Percentiles rank a stretch among this genome's conserved stretches.
phyloP scores from a whole-genome alignment of 2,113 vertebrate genomes.

The Castor canadensis region DNA sequence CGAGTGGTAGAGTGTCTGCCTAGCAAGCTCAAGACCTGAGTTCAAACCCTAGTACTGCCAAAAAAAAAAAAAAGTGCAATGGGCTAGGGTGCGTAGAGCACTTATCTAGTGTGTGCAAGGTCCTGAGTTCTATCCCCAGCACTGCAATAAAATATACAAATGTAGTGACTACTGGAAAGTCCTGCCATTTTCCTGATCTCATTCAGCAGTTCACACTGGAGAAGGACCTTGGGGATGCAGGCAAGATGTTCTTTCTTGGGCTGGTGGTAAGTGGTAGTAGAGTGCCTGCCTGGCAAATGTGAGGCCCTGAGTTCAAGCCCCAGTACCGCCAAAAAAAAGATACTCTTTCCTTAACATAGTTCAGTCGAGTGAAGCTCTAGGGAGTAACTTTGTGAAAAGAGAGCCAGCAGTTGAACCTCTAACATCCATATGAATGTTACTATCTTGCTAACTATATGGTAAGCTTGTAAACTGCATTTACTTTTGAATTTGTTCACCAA shows the following conservation, averaged over 20 bases:
- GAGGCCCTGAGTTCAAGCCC: too few species aligned
- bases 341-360: background rate
- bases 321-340: too few species aligned
- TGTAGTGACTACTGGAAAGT: background rate
- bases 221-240: background rate
- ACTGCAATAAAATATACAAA: background rate
- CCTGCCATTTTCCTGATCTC: background rate
- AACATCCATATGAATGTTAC: background rate
- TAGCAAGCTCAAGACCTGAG: background rate
- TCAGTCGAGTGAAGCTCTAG: background rate
- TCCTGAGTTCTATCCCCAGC: too few species aligned
- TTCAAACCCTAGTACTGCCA: too few species aligned
- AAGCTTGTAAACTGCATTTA: too few species aligned
- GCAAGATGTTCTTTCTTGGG: background rate
- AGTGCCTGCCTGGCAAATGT: too few species aligned
- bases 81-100: too few species aligned
- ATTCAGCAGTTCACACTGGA: background rate
- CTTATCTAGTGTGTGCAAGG: too few species aligned
- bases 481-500: background rate
- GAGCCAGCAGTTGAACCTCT: background rate
- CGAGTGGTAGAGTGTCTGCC: too few species aligned
- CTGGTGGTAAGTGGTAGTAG: too few species aligned
- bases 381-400: background rate
- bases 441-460: too few species aligned
- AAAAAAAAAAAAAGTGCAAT: too few species aligned